Evolutionary conservation across 2,888 invertebrate species (phyloP), one percentile per base, ranked within the genome.

Genomic region (Bruchidius siliquastri): DNA sequence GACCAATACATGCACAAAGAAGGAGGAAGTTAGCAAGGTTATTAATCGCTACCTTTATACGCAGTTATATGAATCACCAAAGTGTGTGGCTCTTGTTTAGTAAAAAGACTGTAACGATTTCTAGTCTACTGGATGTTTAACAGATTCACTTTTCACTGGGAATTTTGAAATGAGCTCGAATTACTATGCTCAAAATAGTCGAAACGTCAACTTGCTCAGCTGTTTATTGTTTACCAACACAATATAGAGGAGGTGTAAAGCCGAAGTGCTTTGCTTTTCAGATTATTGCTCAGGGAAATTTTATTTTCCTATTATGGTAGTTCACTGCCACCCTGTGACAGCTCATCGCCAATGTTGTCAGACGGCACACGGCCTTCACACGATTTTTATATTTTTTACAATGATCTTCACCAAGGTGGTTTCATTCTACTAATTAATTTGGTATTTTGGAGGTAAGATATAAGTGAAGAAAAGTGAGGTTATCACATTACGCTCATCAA

Each of bases 171-270:
- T 71, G 67, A 71, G 21, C 69, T n/a, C n/a, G n/a, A n/a, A n/a
- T n/a, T n/a, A n/a, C n/a, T n/a, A n/a, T n/a, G n/a, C n/a, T n/a
- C n/a, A 30, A 72, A 75, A 77, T 77, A 71, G 77, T 78, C 77
- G 76, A 20, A 22, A 26, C 20, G 22, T 22, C 22, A 70, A 67
- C 69, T 69, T 32, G 69, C 75, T 76, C 80, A 79, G 78, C 80
- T 80, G 79, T 78, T 80, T 76, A 73, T 72, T 80, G 80, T 79
- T 80, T 80, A 78, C 77, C 77, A 79, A 79, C 78, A 78, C 75
- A 26, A n/a, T n/a, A n/a, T n/a, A 72, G 20, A 30, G 21, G 22
- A 21, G 18, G 26, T 20, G 13, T 26, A 4, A 21, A n/a, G 8
- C n/a, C 21, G 72, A 69, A 49, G 21, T 68, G 20, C 4, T 32